Base-by-base conservation (phyloP, 2,888 invertebrate genomes). In the Congeria kusceri region DNA sequence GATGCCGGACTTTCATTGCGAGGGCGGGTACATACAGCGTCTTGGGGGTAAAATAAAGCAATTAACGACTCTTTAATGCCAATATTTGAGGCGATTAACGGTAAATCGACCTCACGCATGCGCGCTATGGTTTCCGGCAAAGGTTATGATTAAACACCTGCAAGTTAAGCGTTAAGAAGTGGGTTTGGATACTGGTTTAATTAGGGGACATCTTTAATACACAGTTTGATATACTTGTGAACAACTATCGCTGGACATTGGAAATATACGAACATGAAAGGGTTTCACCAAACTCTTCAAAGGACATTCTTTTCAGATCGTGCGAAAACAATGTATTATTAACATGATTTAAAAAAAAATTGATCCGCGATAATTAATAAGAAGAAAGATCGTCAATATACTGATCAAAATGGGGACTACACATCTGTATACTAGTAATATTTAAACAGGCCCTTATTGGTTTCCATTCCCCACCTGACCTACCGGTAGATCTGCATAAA, bases 11-110 rank as follows among this genome's bases (percentile, higher is more conserved):
- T 44, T 53, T 64, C 47, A 58, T 57, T 72, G 47, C n/a, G 46
- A 25, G 64, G 27, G 39, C 71, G 32, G 53, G n/a, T 53, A 57
- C 64, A 64, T 47, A 72, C 46, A 32, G 47, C 58, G 57, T 72
- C 71, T 65, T 72, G 46, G 32, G 71, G 71, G 63, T 39, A 64
- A 72, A 72, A 57, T 57, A 70, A 70, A 72, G 49, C 71, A 72
- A 72, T 72, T 72, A 72, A 72, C 46, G 44, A 57, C 64, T 49
- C 58, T 72, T 72, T 72, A 72, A 72, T 72, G 64, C 64, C 71
- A 72, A 72, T 72, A 72, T 72, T 68, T 56, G 46, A 56, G 57
- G 57, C 44, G 64, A 58, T 72, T 72, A 72, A 72, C 71, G 71
- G 71, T 72, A 72, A 72, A 72, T 23, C 59, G 71, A 72, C 64